Conservation (phyloP, 92 coral and sea anemone species). For the Epizoanthus rinbou region DNA sequence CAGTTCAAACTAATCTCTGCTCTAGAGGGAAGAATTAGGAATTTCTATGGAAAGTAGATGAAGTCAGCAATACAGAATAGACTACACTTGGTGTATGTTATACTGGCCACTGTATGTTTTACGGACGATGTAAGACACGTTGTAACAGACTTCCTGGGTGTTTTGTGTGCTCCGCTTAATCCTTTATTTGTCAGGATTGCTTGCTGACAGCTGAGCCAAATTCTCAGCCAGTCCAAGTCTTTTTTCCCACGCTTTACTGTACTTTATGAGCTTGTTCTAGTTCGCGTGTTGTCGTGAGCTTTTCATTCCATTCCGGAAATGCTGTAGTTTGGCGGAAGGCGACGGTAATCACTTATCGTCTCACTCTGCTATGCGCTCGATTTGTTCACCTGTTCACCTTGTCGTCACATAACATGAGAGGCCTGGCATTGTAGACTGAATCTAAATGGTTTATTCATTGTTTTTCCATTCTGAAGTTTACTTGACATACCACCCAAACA, state of each 20-base stretch:
- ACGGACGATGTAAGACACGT: not conserved
- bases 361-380: not conserved
- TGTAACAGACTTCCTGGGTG: not conserved
- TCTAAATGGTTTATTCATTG: not conserved
- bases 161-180: not conserved
- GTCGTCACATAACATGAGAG: not conserved
- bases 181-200: not conserved
- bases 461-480: not conserved
- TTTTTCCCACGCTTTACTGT: slow-evolving; percentile 2
- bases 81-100: too few species aligned
- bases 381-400: not conserved
- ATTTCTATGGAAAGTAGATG: too few species aligned
- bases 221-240: not conserved
- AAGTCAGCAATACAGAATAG: too few species aligned
- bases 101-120: too few species aligned
- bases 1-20: too few species aligned
- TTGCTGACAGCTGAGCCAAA: not conserved
- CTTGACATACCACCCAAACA: not conserved
- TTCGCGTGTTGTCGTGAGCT: not conserved
- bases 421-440: not conserved
- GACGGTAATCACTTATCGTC: slow-evolving; percentile 4
- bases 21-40: too few species aligned
- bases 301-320: not conserved
- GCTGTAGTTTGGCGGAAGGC: not conserved
- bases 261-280: not conserved